Percentiles rank a stretch among this genome's conserved stretches.
Conservation (phyloP, 2,797 vertebrate species). For the Oreochromis mossambicus region DNA sequence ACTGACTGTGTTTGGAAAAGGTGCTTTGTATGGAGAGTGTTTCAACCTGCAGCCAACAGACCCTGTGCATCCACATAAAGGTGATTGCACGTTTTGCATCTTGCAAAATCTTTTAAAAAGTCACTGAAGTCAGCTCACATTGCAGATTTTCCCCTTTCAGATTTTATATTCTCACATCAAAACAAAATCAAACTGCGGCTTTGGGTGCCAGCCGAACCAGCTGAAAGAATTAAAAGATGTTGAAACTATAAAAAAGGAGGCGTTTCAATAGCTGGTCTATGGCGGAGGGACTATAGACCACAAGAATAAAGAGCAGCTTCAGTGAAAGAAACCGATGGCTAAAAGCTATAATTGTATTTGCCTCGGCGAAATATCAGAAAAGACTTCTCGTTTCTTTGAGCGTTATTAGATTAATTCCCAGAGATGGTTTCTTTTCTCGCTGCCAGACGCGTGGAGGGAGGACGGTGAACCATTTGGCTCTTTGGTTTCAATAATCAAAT, state of each 20-base stretch:
- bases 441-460: constrained; percentile 97
- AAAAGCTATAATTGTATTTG: constrained; percentile 98
- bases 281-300: constrained; percentile 69
- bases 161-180: constrained; percentile 13
- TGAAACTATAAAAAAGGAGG: constrained; percentile 74
- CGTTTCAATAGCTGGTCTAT: constrained; percentile 71
- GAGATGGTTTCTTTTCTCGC: constrained; percentile 86
- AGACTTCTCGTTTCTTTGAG: constrained; percentile 94
- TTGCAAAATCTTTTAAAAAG: not conserved
- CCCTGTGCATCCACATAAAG: not conserved
- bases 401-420: constrained; percentile 98
- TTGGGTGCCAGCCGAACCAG: constrained; percentile 46
- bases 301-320: constrained; percentile 81
- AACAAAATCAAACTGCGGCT: constrained; percentile 21
- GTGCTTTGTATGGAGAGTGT: not conserved
- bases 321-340: constrained; percentile 79
- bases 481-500: constrained; percentile 97
- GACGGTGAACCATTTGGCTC: constrained; percentile 93
- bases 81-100: not conserved
- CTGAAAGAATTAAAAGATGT: constrained; percentile 76
- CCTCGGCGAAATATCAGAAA: constrained; percentile 93
- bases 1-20: constrained; percentile 1
- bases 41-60: not conserved
- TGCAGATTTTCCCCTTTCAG: not conserved
- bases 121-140: not conserved